These are phyloP conservation scores for Dolomedes plantarius DNA, from an alignment of 2,888 invertebrate species.

Conservation along the genomic window DNA sequence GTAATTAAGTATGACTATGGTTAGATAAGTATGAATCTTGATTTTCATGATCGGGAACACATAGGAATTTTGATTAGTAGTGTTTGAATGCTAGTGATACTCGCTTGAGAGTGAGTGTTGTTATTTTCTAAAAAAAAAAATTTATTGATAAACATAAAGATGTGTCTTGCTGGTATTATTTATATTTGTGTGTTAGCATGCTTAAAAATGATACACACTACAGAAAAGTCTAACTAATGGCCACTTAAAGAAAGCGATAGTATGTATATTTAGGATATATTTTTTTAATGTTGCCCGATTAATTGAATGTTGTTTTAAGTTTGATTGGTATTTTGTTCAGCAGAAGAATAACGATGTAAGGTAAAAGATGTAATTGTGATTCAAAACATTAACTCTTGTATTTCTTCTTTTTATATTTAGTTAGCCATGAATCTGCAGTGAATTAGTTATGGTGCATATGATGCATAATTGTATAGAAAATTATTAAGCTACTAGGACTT, in stretches of 20 bases:
- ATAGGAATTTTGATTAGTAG: neutral
- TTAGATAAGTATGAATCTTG: conserved; percentile 12
- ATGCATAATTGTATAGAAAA: no score
- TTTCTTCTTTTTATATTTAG: no score
- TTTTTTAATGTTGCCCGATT: no score
- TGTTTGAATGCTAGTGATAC: neutral
- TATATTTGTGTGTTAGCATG: neutral
- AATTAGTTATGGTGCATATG: no score
- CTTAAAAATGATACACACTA: neutral
- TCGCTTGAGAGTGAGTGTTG: neutral
- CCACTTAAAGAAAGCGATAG: conserved; percentile 11
- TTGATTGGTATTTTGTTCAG: no score
- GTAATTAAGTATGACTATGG: conserved; percentile 16
- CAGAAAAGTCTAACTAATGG: neutral
- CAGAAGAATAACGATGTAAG: no score
- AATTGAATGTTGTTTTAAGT: no score
- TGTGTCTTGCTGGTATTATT: neutral
- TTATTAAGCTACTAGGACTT: no score
- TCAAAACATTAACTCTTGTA: no score
- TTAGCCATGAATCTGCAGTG: no score
- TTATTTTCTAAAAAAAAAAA: neutral
- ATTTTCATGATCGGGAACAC: neutral
- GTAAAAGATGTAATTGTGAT: no score
- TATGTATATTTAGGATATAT: neutral
- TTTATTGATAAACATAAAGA: neutral